Percentiles rank a stretch among this genome's conserved stretches.
These are phyloP conservation scores for Odobenus rosmarus DNA, from an alignment of 2,113 vertebrate genomes.

Conservation along the genomic window DNA sequence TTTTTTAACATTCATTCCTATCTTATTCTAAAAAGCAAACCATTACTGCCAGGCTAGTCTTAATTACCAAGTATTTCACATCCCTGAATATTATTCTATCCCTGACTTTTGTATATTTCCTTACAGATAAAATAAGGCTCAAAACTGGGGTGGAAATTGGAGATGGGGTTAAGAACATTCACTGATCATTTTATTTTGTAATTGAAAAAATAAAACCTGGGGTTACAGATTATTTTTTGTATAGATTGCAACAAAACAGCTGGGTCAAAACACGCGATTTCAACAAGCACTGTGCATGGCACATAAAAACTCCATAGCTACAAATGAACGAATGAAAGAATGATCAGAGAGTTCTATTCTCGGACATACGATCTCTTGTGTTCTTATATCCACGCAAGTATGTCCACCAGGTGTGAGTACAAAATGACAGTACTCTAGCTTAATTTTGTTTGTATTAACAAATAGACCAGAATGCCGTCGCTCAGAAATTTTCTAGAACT, in stretches of 20 bases:
- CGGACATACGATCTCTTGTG: not conserved
- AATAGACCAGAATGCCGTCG: not conserved
- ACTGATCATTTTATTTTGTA: not conserved
- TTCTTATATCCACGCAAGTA: not conserved
- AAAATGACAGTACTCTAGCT: not conserved
- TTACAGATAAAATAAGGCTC: not conserved
- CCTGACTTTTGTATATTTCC: not conserved
- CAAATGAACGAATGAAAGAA: not conserved
- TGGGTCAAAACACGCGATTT: slow-evolving; percentile 2
- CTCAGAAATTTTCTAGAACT: not conserved
- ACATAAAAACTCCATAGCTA: not conserved
- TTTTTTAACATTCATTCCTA: slow-evolving; percentile 18
- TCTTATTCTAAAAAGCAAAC: slow-evolving; percentile 38
- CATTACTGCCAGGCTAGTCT: not conserved
- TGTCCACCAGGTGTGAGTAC: not conserved
- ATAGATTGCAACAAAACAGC: not conserved
- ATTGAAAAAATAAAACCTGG: slow-evolving; percentile 45
- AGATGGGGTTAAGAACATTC: not conserved
- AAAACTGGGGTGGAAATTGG: not conserved
- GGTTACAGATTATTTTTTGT: not conserved
- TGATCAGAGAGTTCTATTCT: not conserved
- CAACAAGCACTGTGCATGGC: not conserved
- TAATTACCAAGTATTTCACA: not conserved
- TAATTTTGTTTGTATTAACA: slow-evolving; percentile 17
- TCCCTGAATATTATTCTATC: not conserved